These are phyloP conservation scores for Eidolon helvum DNA, from an alignment of 2,113 vertebrate genomes.

Conservation along the genomic window DNA sequence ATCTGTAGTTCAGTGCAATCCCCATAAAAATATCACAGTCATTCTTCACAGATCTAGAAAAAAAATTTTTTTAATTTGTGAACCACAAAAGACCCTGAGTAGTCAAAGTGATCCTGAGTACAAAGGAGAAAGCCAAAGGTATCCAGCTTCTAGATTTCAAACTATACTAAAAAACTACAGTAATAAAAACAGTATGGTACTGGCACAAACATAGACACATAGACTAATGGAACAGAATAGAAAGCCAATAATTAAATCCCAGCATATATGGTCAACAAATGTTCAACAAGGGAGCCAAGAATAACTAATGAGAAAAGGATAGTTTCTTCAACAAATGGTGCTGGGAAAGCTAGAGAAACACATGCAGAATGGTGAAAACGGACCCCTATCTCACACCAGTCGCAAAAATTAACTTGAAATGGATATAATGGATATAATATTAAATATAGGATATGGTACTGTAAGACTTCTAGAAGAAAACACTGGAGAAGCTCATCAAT, in stretches of 20 bases:
- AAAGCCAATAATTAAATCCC: not conserved
- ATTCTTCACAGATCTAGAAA: not conserved
- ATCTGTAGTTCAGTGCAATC: not conserved
- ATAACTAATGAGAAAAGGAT: not conserved
- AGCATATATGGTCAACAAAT: not conserved
- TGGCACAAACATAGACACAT: not conserved
- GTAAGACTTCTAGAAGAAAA: not conserved
- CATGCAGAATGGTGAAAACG: not conserved
- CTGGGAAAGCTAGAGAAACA: not conserved
- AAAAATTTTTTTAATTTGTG: not conserved
- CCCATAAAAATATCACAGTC: not conserved
- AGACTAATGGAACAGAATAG: not conserved
- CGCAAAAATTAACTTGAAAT: not conserved
- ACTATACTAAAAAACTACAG: not conserved
- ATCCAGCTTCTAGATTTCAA: not conserved
- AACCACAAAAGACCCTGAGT: not conserved
- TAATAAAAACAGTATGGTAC: not conserved
- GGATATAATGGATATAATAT: not conserved
- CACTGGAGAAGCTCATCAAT: not conserved
- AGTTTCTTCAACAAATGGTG: not conserved
- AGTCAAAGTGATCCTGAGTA: not conserved
- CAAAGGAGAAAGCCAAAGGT: not conserved
- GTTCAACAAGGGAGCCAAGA: not conserved
- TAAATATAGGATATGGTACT: not conserved
- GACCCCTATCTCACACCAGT: not conserved